Conservation (phyloP, 2,888 invertebrate species). For the Pristionchus fissidentatus region DNA sequence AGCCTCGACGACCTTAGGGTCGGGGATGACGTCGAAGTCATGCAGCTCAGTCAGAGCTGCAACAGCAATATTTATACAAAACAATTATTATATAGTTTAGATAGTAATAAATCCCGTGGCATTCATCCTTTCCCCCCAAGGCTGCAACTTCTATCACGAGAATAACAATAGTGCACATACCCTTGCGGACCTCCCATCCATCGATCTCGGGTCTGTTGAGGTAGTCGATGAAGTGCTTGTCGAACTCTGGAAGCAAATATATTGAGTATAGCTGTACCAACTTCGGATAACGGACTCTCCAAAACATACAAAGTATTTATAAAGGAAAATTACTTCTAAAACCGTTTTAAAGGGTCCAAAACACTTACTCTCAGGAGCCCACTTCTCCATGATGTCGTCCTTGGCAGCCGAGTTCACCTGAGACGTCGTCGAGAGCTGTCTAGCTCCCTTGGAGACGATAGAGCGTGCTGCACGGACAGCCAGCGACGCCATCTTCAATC, state of each 20-base stretch:
- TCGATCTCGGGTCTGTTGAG: conserved; percentile 75
- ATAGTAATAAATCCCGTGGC: neutral
- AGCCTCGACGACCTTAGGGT: conserved; percentile 74
- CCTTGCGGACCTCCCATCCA: conserved; percentile 75
- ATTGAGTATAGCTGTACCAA: no score
- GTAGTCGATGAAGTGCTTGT: conserved; percentile 75
- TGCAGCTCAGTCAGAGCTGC: conserved; percentile 74
- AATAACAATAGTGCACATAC: conserved; percentile 54
- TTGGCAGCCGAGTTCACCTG: conserved; percentile 49
- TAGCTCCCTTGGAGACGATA: conserved; percentile 46
- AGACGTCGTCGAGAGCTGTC: conserved; percentile 51
- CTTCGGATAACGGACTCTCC: no score
- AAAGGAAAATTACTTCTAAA: neutral
- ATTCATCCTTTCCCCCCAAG: neutral
- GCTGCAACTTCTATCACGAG: no score
- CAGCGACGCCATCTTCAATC: conserved; percentile 60
- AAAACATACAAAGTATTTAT: neutral
- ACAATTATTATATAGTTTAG: neutral
- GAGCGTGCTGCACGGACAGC: conserved; percentile 56
- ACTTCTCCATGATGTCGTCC: conserved; percentile 73
- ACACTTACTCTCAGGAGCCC: conserved; percentile 71
- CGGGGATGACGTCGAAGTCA: conserved; percentile 74
- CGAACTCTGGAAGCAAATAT: no score
- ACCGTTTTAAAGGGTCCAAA: neutral
- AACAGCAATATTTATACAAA: conserved; percentile 44